A percentile compares a stretch with the other conserved stretches of the same genome.
Conservation (phyloP, 1,140 invertebrate species). For the Chymomyza costata region DNA sequence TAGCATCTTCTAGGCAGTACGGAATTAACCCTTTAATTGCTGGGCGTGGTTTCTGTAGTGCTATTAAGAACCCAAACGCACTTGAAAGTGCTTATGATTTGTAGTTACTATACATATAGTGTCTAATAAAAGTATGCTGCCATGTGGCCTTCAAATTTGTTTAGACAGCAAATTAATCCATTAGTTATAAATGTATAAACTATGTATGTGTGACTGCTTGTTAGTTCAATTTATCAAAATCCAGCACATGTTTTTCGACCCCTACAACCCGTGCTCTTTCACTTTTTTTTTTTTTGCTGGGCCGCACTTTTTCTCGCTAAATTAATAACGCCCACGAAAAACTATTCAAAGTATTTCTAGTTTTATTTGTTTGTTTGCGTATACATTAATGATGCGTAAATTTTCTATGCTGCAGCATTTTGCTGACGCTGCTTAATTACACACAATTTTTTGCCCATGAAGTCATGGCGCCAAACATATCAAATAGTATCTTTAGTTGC, state of each 20-base stretch:
- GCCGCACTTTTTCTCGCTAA: conserved; percentile 1
- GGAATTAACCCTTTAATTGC: conserved; percentile 46
- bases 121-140: not conserved
- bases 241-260: conserved; percentile 53
- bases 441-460: conserved; percentile 46
- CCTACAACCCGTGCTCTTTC: conserved; percentile 3
- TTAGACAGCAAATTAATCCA: conserved; percentile 48
- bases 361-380: conserved; percentile 34
- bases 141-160: conserved; percentile 17
- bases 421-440: conserved; percentile 19
- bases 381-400: conserved; percentile 62
- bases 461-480: conserved; percentile 45
- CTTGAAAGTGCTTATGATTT: conserved; percentile 18
- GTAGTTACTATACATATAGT: conserved; percentile 18
- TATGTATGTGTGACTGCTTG: conserved; percentile 8
- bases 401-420: conserved; percentile 44
- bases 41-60: conserved; percentile 48
- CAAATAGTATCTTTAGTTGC: conserved; percentile 1
- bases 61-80: no score
- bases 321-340: conserved; percentile 9
- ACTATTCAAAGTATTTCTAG: conserved; percentile 14
- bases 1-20: no score
- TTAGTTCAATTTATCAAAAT: conserved; percentile 60
- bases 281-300: conserved; percentile 30
- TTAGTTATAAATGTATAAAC: no score